phyloP scores from a whole-genome alignment of 2,797 vertebrate genomes.

The Chloroceryle inda region DNA sequence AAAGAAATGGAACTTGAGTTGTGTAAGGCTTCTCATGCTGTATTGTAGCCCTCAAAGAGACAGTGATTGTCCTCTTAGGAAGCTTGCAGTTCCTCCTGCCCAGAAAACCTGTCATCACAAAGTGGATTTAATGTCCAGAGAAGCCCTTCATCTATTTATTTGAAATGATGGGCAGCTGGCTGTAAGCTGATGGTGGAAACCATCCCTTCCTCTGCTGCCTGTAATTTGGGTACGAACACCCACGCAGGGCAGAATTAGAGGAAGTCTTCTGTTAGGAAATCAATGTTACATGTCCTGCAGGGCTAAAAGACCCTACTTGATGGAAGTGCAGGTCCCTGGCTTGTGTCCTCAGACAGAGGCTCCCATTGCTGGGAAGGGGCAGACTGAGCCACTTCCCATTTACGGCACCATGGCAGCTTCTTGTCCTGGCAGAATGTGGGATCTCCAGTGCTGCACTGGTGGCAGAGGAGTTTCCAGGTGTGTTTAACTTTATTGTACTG shows the following conservation, averaged over 20 bases:
- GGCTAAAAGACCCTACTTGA: neutral
- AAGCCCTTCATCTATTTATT: neutral
- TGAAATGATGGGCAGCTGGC: neutral
- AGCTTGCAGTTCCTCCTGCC: neutral
- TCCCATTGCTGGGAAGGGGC: neutral
- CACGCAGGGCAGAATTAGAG: neutral
- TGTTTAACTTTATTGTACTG: neutral
- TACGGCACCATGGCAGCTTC: neutral
- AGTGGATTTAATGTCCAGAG: neutral
- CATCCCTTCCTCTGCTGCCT: neutral
- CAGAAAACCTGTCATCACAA: neutral
- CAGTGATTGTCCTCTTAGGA: neutral
- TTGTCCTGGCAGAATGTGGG: neutral
- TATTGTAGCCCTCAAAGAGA: neutral
- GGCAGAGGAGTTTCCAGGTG: neutral
- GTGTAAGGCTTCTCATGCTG: neutral
- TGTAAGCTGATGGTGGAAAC: neutral
- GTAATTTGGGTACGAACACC: neutral
- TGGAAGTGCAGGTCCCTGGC: neutral
- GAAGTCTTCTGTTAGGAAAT: neutral
- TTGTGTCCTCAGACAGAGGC: neutral
- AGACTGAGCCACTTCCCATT: rapidly evolving
- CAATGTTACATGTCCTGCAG: neutral
- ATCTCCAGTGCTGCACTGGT: neutral
- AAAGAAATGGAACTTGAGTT: neutral